These are phyloP conservation scores for Vesta saturnalis DNA, from an alignment of 2,888 invertebrate species.

Conservation along the genomic window DNA sequence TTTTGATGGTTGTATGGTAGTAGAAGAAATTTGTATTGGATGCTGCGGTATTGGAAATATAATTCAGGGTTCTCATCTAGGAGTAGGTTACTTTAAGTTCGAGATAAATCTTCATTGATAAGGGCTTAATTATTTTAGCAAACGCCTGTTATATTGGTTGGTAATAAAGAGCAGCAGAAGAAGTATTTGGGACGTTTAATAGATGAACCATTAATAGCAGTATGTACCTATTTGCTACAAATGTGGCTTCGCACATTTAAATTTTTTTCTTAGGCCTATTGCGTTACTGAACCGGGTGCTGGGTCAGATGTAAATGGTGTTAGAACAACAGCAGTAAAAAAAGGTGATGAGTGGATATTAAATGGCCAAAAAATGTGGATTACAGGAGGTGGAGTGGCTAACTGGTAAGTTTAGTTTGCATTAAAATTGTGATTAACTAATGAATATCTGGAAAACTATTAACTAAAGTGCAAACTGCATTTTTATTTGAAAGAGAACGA, in stretches of 20 bases:
- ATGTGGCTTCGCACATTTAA: too few species aligned
- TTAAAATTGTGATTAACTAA: too few species aligned
- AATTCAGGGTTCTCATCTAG: slow-evolving; percentile 84
- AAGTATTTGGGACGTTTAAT: slow-evolving; percentile 91
- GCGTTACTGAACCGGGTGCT: slow-evolving; percentile 96
- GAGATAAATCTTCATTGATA: neutral
- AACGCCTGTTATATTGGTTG: slow-evolving; percentile 86
- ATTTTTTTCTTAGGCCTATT: too few species aligned
- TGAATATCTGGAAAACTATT: too few species aligned
- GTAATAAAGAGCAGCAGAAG: slow-evolving; percentile 90
- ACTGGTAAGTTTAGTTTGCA: too few species aligned
- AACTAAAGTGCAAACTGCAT: too few species aligned
- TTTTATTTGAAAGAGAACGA: too few species aligned
- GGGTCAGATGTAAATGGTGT: slow-evolving; percentile 96
- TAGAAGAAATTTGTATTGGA: slow-evolving; percentile 89
- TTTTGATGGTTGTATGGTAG: slow-evolving; percentile 81
- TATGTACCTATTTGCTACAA: slow-evolving; percentile 66
- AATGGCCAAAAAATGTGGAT: slow-evolving; percentile 99
- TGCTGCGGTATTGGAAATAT: slow-evolving; percentile 92
- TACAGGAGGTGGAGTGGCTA: slow-evolving; percentile 96
- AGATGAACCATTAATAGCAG: slow-evolving; percentile 91
- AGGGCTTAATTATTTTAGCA: slow-evolving; percentile 71
- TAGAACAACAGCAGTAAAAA: slow-evolving; percentile 91
- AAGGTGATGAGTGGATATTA: slow-evolving; percentile 93
- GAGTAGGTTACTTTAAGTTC: slow-evolving; percentile 67